Base-by-base conservation (phyloP, 2,888 invertebrate genomes). In the Zhengitettix transpicula region DNA sequence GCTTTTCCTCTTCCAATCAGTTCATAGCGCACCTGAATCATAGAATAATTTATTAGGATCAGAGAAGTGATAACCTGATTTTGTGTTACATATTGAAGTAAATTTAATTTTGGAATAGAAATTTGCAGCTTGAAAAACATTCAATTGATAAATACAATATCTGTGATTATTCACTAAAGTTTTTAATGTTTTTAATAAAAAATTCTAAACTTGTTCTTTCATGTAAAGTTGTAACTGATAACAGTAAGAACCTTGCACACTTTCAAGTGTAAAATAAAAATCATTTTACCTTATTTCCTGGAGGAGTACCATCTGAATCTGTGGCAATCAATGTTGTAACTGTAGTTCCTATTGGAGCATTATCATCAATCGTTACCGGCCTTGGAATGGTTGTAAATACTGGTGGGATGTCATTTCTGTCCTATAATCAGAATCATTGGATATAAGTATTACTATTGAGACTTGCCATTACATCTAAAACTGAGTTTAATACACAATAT, bases 391-490 rank as follows among this genome's bases (percentile, higher is more conserved):
- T 83, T 0, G 88, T 86, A 71, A 93, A 93, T 57, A 90, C 84
- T 9, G 93, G 93, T 0, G 90, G 83, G 66, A 90, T 86, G 73
- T 94, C 92, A 72, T 93, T 93, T 65, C 86, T 83, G 71, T 93
- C 93, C 81, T 89, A 74, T 0, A 68, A 74, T 66, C 64, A 64
- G 54, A 62, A 63, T 7, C 40, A 63, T 55, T 9, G 14, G 41
- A 40, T 58, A 47, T 47, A 47, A 14, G 8, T 47, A 47, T 47
- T 47, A 47, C 2, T 47, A 14, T 47, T 14, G 47, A 47, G 47
- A 8, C 5, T 47, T 47, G 12, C 8, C 12, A 7, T 47, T 47
- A 14, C 2, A 47, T n/a, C 8, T n/a, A 47, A 14, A 14, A 47
- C 47, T 8, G 12, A n/a, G 47, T 47, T 47, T 14, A 12, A 47